These are phyloP conservation scores for Loriculus beryllinus DNA, from an alignment of 2,797 vertebrate genomes.

Conservation along the genomic window DNA sequence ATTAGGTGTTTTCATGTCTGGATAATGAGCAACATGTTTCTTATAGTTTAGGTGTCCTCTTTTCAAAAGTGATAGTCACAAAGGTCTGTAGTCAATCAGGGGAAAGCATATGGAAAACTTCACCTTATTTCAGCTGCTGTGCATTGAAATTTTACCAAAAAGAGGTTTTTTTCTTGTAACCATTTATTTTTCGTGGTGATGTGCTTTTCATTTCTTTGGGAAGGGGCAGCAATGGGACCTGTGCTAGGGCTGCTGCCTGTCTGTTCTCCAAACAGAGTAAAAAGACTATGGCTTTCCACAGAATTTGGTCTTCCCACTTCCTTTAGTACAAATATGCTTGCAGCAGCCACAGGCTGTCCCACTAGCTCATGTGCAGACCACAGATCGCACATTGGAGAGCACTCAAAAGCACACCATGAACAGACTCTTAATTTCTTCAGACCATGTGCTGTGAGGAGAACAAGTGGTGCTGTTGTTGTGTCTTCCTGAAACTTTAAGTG, in stretches of 20 bases:
- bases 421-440: neutral
- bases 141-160: neutral
- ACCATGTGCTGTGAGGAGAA: neutral
- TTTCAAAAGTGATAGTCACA: neutral
- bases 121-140: neutral
- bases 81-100: neutral
- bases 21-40: neutral
- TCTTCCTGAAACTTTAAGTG: neutral
- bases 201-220: neutral
- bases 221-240: neutral
- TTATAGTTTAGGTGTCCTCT: neutral
- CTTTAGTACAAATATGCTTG: neutral
- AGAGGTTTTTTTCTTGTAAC: neutral
- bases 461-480: neutral
- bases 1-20: neutral
- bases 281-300: neutral
- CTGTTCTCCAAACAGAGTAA: neutral
- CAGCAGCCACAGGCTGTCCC: neutral
- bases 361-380: rapidly evolving
- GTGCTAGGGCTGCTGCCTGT: neutral
- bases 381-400: rapidly evolving
- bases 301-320: neutral
- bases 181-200: neutral
- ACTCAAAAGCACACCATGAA: neutral
- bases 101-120: neutral